These are phyloP conservation scores for Cryptomyrus ogoouensis DNA, from an alignment of 2,113 vertebrate genomes.

Conservation along the genomic window DNA sequence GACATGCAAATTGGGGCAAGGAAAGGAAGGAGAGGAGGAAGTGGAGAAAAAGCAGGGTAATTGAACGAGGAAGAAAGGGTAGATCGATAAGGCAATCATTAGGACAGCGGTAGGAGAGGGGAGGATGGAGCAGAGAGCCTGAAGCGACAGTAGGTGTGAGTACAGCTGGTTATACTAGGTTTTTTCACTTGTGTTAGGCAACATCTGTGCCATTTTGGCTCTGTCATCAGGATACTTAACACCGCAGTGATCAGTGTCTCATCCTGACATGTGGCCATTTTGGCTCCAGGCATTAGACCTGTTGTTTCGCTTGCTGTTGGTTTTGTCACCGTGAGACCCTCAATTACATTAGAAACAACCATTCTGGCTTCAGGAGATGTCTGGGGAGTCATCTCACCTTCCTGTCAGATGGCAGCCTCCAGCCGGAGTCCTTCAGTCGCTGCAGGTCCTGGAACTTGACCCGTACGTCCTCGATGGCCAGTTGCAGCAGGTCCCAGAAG, in stretches of 20 bases:
- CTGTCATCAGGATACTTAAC: not conserved
- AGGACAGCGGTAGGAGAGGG: slow-evolving; percentile 24
- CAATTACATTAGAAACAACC: slow-evolving; percentile 44
- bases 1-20: slow-evolving; percentile 19
- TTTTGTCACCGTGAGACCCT: slow-evolving; percentile 35
- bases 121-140: slow-evolving; percentile 34
- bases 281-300: slow-evolving; percentile 29
- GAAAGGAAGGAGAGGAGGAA: slow-evolving; percentile 1
- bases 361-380: slow-evolving; percentile 44
- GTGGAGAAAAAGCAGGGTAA: slow-evolving; percentile 24
- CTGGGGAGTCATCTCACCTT: slow-evolving; percentile 68
- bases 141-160: slow-evolving; percentile 47
- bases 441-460: slow-evolving; percentile 93
- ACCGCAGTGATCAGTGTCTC: not conserved
- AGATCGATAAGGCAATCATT: not conserved
- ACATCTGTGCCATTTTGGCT: not conserved
- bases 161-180: slow-evolving; percentile 1
- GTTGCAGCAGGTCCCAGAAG: slow-evolving; percentile 97
- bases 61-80: not conserved
- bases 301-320: slow-evolving; percentile 39
- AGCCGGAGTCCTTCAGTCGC: slow-evolving; percentile 88
- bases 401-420: slow-evolving; percentile 85
- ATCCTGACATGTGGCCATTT: not conserved
- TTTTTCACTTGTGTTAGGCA: not conserved
- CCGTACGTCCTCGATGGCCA: slow-evolving; percentile 91